Conservation (phyloP, 2,888 invertebrate species). For the Lacanobia oleracea region DNA sequence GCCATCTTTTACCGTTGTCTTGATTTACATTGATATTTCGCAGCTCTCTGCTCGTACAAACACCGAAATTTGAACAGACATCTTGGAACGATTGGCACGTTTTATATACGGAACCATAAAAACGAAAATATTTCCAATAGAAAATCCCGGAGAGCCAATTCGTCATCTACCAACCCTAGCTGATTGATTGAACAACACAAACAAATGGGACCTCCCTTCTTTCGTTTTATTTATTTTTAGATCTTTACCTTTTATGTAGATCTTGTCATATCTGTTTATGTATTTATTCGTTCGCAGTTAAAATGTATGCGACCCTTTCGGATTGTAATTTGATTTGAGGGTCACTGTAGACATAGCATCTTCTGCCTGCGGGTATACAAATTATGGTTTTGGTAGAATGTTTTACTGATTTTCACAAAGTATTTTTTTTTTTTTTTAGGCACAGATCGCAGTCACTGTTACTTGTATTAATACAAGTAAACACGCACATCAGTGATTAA, state of each 20-base stretch:
- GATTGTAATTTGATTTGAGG: slow-evolving; percentile 39
- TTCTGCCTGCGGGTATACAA: neutral
- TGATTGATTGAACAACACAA: slow-evolving; percentile 51
- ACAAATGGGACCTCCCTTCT: slow-evolving; percentile 54
- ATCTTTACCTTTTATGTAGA: slow-evolving; percentile 42
- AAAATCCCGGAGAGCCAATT: neutral
- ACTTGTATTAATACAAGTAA: too few relatives aligned
- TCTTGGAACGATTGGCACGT: neutral
- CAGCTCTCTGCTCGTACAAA: too few relatives aligned
- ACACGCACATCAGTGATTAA: too few relatives aligned
- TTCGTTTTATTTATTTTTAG: slow-evolving; percentile 59
- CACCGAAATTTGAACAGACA: neutral
- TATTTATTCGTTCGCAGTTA: slow-evolving; percentile 20
- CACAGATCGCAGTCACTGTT: too few relatives aligned
- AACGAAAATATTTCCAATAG: neutral
- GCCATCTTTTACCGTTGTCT: too few relatives aligned
- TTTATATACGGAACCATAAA: neutral
- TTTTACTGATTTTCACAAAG: slow-evolving; percentile 1
- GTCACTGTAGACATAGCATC: slow-evolving; percentile 10
- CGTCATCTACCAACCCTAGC: slow-evolving; percentile 32
- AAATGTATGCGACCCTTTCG: slow-evolving; percentile 18
- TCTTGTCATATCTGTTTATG: slow-evolving; percentile 25
- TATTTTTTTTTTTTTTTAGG: neutral
- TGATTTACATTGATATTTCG: too few relatives aligned
- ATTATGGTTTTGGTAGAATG: neutral